Conservation (phyloP, 2,797 vertebrate species). For the Phaenicophaeus curvirostris region DNA sequence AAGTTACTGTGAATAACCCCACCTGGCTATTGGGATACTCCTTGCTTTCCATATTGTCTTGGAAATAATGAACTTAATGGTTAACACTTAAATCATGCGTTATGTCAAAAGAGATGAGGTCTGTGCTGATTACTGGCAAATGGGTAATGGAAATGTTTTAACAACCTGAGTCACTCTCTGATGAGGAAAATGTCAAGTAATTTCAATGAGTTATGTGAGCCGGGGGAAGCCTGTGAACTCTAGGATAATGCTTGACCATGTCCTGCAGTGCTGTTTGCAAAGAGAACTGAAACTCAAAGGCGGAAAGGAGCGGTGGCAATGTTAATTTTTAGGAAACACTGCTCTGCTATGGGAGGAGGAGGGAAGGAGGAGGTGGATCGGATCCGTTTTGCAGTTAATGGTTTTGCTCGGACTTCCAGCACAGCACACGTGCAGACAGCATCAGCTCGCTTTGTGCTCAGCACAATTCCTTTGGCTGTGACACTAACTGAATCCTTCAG, state of each 20-base stretch:
- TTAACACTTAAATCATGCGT: rapidly evolving
- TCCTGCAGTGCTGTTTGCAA: background rate
- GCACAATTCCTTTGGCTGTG: background rate
- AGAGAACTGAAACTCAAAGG: background rate
- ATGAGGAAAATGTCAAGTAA: background rate
- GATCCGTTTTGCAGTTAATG: rapidly evolving
- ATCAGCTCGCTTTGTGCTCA: background rate
- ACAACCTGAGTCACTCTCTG: background rate
- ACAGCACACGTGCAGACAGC: rapidly evolving
- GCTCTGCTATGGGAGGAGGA: no score
- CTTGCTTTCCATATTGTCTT: background rate
- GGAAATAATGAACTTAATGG: background rate
- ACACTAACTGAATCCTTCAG: rapidly evolving
- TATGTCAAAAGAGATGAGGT: background rate
- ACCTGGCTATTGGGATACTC: no score
- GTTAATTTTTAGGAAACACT: background rate
- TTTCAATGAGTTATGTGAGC: background rate
- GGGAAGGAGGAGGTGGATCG: rapidly evolving
- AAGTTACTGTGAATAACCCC: background rate
- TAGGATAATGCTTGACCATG: rapidly evolving
- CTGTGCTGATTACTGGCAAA: background rate
- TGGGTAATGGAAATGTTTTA: background rate
- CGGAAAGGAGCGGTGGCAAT: rapidly evolving
- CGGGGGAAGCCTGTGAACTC: background rate
- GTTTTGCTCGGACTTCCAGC: background rate